A percentile compares a stretch with the other conserved stretches of the same genome.
Conservation (phyloP, 2,797 vertebrate genomes). For the Selene dorsalis region DNA sequence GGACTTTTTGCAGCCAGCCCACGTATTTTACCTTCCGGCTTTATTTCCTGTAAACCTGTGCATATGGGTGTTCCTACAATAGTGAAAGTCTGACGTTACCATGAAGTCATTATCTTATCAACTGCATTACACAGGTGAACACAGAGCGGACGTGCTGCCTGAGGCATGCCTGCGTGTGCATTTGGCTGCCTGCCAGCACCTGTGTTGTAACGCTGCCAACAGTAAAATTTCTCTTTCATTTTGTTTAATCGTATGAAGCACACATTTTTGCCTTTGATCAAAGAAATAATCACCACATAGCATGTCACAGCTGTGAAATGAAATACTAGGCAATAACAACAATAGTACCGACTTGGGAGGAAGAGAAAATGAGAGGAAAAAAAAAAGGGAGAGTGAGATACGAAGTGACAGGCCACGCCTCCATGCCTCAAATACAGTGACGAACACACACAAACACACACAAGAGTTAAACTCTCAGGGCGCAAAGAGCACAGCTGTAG, state of each 20-base stretch:
- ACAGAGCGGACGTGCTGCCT: conserved; percentile 30
- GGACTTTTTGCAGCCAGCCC: conserved; percentile 48
- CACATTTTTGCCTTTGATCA: neutral
- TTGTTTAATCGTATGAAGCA: neutral
- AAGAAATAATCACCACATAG: neutral
- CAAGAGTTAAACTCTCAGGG: conserved; percentile 15
- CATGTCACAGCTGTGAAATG: neutral
- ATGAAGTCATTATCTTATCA: conserved; percentile 12
- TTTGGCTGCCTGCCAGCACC: conserved; percentile 48
- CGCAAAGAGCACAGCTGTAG: conserved; percentile 34
- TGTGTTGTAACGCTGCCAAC: neutral
- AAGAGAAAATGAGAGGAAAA: conserved; percentile 27
- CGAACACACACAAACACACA: conserved; percentile 7
- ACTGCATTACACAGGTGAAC: conserved; percentile 38
- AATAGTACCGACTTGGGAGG: neutral
- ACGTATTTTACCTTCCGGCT: conserved; percentile 65
- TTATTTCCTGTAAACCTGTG: conserved; percentile 68
- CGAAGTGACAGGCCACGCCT: conserved; percentile 51
- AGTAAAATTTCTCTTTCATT: conserved; percentile 12
- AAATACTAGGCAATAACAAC: neutral
- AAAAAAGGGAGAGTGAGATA: conserved; percentile 25
- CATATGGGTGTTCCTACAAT: conserved; percentile 43
- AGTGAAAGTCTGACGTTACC: conserved; percentile 69
- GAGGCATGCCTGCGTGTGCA: conserved; percentile 19
- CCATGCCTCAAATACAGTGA: conserved; percentile 37